These are phyloP conservation scores for Merops nubicus DNA, from an alignment of 2,113 vertebrate genomes.

Conservation along the genomic window DNA sequence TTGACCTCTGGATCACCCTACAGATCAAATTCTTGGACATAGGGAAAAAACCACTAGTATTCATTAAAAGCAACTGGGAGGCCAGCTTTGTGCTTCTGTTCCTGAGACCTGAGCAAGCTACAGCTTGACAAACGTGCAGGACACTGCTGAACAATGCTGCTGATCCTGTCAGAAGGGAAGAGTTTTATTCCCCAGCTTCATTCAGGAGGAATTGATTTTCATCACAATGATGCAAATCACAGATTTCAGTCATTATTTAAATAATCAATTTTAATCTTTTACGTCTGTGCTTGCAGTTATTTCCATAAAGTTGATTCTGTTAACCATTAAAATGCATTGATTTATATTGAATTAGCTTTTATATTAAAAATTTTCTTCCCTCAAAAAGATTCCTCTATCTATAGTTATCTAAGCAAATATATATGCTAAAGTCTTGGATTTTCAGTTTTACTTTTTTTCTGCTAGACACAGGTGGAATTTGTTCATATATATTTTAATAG, in stretches of 20 bases:
- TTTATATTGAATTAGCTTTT: background rate
- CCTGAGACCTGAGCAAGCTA: background rate
- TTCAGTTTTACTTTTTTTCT: background rate
- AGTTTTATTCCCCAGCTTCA: background rate
- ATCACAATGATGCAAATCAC: conserved; percentile 5
- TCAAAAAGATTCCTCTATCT: background rate
- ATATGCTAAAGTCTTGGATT: background rate
- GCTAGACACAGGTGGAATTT: background rate
- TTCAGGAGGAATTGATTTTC: conserved; percentile 1
- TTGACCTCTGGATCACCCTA: conserved; percentile 68
- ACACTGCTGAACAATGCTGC: conserved; percentile 61
- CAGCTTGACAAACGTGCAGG: conserved; percentile 64
- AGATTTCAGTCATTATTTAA: conserved; percentile 4
- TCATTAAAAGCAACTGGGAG: conserved; percentile 74
- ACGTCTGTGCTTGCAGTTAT: background rate
- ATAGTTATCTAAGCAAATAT: background rate
- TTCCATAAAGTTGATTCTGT: background rate
- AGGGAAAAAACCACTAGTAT: conserved; percentile 65
- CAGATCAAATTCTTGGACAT: conserved; percentile 73
- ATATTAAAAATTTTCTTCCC: background rate
- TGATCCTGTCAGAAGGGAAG: conserved; percentile 26
- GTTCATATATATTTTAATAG: background rate
- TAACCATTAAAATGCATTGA: background rate
- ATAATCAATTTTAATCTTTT: conserved; percentile 15
- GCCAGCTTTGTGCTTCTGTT: conserved; percentile 55